Evolutionary conservation across 1,140 invertebrate genomes (phyloP).

Genomic region (Pseudomyrmex pallidus): DNA sequence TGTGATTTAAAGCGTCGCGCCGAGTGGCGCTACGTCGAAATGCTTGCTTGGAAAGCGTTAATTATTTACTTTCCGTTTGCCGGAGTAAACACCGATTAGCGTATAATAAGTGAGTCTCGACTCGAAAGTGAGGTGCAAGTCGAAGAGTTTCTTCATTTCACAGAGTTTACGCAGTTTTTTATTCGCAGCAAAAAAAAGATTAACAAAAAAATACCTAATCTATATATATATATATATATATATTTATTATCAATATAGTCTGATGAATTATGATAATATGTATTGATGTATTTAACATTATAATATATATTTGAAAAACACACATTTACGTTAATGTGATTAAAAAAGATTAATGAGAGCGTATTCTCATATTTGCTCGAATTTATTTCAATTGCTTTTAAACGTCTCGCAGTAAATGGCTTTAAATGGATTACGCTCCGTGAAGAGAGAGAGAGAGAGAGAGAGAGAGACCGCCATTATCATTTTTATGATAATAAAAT

Average conservation of each 20-base stretch:
- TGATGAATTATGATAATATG: too few species aligned
- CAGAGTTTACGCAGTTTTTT: conserved; percentile 17
- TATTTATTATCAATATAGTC: too few species aligned
- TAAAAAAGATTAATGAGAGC: too few species aligned
- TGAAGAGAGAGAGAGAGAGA: too few species aligned
- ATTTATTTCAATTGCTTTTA: too few species aligned
- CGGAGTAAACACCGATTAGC: conserved; percentile 48
- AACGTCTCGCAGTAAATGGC: too few species aligned
- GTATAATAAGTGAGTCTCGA: conserved; percentile 7
- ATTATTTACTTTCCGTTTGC: conserved; percentile 27
- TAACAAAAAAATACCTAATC: background rate
- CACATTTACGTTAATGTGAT: too few species aligned
- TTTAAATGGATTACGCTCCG: background rate
- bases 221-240: too few species aligned
- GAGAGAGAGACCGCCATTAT: too few species aligned
- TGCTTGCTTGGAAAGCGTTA: conserved; percentile 1
- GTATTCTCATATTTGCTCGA: too few species aligned
- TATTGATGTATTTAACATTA: too few species aligned
- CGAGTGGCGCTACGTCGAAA: conserved; percentile 30
- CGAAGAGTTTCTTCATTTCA: conserved; percentile 9
- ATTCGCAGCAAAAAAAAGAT: background rate
- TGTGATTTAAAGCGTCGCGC: conserved; percentile 19
- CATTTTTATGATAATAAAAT: conserved; percentile 6
- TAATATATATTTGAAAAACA: too few species aligned
- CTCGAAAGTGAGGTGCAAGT: conserved; percentile 7